phyloP scores from a whole-genome alignment of 1,140 invertebrate genomes.

The Semibalanus balanoides region DNA sequence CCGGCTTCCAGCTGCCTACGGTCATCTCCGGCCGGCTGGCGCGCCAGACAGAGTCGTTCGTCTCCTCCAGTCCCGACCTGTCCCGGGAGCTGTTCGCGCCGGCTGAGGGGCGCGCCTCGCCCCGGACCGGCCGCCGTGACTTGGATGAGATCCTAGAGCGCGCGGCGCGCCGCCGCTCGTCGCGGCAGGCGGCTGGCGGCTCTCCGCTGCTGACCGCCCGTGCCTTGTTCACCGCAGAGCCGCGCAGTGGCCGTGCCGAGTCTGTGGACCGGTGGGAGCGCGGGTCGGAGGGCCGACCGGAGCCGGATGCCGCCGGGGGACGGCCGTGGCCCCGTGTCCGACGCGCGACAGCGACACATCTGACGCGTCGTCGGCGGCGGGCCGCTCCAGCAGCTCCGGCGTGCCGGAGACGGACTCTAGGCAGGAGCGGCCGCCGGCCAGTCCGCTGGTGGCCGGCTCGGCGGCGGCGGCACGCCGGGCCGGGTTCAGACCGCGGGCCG shows the following conservation, averaged over 20 bases:
- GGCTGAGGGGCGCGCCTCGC: neutral
- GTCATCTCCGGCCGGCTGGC: neutral
- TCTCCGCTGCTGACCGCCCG: neutral
- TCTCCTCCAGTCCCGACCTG: neutral
- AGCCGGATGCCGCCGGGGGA: neutral
- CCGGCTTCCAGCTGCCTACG: no score
- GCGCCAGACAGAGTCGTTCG: neutral
- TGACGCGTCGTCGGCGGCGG: neutral
- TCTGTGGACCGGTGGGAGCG: neutral
- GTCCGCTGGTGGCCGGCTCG: no score
- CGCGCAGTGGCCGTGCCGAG: no score
- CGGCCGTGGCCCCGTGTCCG: neutral
- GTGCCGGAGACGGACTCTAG: neutral
- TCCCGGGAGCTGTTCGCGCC: neutral
- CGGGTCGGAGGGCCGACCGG: neutral
- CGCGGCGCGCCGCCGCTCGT: no score
- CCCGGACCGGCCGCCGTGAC: neutral
- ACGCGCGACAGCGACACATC: neutral
- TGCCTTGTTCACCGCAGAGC: neutral
- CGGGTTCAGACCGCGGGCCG: no score
- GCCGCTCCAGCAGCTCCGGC: neutral
- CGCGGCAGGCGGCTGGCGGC: neutral
- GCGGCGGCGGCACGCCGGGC: no score
- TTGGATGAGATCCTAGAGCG: neutral
- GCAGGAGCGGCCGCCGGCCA: no score